Base-by-base conservation (phyloP, 2,797 vertebrate genomes). In the Hyperoplus immaculatus region DNA sequence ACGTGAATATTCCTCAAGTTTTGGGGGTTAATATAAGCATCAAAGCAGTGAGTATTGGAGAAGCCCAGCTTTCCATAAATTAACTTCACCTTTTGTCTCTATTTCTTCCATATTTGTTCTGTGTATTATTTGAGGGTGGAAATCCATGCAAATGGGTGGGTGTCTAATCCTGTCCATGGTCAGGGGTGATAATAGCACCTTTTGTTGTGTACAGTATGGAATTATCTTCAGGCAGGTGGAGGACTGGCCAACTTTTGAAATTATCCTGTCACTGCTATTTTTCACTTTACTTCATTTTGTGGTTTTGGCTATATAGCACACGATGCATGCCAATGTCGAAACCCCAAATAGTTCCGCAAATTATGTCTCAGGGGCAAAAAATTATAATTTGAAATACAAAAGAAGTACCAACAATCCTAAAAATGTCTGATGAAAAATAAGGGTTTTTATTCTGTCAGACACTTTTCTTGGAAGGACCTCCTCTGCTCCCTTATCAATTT, bases 41-140 rank as follows among this genome's bases (percentile, higher is more conserved):
- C 87, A 92, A 92, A 92, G 91, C 72, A 59, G 36, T 8, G 49
- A 78, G 69, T 50, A 55, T 41, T 4, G 45, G 69, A 86, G 80
- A 65, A 80, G 74, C 73, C 13, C 1, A 85, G 91, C 87, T 91
- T 92, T 93, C 89, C 90, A 93, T 90, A 92, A 93, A 92, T 94
- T 86, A 92, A 75, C 75, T 72, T 86, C 78, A 85, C 80, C 77
- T 87, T 89, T 91, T 91, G 87, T 92, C 86, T 91, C 68, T 51
- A 74, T 85, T 87, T 84, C 72, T 63, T 77, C 70, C 53, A 80
- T 80, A 84, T 89, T 87, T 78, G 16, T 77, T 78, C 80, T 88
- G 82, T 79, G 88, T 79, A 85, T 89, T 38, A 36, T 87, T 82
- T 69, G 29, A 18, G 18, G 72, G 65, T 77, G 56, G 58, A 85